Conservation (phyloP, 2,888 invertebrate genomes). For the Noctua janthina region DNA sequence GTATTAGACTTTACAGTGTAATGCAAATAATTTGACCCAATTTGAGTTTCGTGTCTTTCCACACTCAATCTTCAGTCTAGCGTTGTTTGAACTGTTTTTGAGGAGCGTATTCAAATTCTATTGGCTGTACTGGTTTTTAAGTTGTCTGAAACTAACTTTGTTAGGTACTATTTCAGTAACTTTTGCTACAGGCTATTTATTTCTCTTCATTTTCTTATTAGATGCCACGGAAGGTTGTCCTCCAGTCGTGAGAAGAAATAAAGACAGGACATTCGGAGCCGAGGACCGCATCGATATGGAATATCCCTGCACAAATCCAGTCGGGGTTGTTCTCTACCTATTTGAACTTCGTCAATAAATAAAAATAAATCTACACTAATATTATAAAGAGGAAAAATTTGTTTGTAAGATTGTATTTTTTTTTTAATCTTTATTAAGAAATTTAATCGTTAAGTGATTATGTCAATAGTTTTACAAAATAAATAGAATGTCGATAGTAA, state of each 20-base stretch:
- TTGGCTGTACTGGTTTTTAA: background rate
- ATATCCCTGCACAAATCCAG: too few species aligned
- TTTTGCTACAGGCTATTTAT: too few species aligned
- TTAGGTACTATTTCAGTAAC: background rate
- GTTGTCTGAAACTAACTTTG: background rate
- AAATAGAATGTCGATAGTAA: too few species aligned
- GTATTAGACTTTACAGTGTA: constrained; percentile 26
- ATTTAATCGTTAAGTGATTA: too few species aligned
- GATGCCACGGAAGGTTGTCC: background rate
- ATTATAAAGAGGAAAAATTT: too few species aligned
- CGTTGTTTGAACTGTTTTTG: background rate
- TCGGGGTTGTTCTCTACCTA: too few species aligned
- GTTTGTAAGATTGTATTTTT: too few species aligned
- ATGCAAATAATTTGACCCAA: constrained; percentile 29
- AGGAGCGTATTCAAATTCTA: background rate
- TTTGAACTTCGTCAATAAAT: too few species aligned
- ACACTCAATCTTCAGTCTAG: background rate
- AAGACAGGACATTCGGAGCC: background rate
- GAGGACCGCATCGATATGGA: background rate
- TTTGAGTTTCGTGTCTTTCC: constrained; percentile 16
- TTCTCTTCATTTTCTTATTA: background rate
- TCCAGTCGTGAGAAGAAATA: background rate
- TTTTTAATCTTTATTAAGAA: too few species aligned
- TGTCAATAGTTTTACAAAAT: too few species aligned
- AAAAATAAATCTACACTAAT: too few species aligned